Conservation (phyloP, 2,797 vertebrate genomes). For the Myiotriccus ornatus region DNA sequence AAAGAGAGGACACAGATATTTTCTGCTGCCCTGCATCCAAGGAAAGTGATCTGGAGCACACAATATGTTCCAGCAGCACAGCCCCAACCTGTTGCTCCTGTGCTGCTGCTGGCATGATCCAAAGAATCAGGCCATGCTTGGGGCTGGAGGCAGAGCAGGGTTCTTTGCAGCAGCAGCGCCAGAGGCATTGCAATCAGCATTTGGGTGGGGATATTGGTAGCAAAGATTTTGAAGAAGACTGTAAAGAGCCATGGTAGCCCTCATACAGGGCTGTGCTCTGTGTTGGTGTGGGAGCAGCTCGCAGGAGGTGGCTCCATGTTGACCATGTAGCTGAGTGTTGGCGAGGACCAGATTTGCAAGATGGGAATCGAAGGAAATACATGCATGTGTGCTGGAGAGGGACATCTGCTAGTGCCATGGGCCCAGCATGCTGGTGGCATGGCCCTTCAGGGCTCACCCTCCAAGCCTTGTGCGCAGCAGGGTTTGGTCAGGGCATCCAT, state of each 20-base stretch:
- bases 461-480: not conserved
- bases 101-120: fast-evolving
- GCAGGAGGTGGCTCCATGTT: not conserved
- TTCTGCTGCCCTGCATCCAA: not conserved
- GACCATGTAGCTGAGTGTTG: not conserved
- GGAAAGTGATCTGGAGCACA: not conserved
- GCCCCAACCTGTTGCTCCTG: not conserved
- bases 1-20: not conserved
- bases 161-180: not conserved
- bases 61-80: not conserved
- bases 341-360: not conserved
- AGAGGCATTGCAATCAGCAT: not conserved
- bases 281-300: not conserved
- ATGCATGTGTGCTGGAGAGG: fast-evolving
- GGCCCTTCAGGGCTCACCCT: not conserved
- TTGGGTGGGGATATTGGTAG: not conserved
- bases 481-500: not conserved
- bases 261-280: not conserved
- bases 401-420: not conserved
- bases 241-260: not conserved
- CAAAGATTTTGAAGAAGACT: not conserved
- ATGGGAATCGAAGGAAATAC: not conserved
- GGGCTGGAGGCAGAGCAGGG: not conserved
- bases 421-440: not conserved
- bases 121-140: not conserved